Evolutionary conservation across 2,797 vertebrate genomes (phyloP).

Genomic region (Falco naumanni): DNA sequence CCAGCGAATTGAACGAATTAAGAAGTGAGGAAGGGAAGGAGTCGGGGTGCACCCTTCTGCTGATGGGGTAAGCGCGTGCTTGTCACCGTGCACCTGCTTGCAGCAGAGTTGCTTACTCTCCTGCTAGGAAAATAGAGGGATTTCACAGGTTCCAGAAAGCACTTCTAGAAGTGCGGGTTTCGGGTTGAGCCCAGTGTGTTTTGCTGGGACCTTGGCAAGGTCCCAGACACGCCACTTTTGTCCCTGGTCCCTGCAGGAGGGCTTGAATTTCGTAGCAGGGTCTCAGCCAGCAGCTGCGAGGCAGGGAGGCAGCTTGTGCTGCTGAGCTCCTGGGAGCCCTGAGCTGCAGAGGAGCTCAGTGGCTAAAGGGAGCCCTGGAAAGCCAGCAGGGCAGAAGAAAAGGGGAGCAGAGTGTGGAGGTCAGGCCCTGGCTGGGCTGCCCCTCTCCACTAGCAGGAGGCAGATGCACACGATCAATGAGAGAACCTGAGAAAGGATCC

Average conservation of each 20-base stretch:
- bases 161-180: not conserved
- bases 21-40: not conserved
- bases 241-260: not conserved
- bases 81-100: fast-evolving
- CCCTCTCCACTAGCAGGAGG: not conserved
- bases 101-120: fast-evolving
- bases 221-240: conserved; percentile 3
- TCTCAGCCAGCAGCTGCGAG: conserved; percentile 25
- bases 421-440: conserved; percentile 12
- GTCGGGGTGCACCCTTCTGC: not conserved
- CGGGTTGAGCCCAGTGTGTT: fast-evolving
- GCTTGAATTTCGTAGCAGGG: not conserved
- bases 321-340: not conserved
- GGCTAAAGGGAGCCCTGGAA: not conserved
- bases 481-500: conserved; percentile 37
- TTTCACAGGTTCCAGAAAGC: not conserved
- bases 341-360: not conserved
- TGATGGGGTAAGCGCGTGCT: not conserved
- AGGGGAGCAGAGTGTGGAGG: not conserved
- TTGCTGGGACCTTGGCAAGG: conserved; percentile 21
- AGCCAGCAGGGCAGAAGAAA: not conserved
- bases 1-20: not conserved
- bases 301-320: not conserved
- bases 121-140: not conserved
- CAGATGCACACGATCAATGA: conserved; percentile 61